These are phyloP conservation scores for Telenomus remus DNA, from an alignment of 1,140 invertebrate species.

Conservation along the genomic window DNA sequence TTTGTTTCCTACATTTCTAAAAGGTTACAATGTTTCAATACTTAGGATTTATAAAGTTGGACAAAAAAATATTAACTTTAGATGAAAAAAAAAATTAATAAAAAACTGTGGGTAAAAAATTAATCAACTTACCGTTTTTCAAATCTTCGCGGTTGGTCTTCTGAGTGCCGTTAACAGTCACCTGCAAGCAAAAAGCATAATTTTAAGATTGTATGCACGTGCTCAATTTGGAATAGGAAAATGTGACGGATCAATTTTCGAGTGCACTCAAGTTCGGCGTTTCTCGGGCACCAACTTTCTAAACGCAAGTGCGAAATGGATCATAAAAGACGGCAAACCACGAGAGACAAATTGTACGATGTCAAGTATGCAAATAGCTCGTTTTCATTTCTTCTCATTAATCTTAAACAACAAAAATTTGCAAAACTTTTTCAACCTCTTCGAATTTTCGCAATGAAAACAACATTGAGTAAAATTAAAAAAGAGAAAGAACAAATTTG, in stretches of 20 bases:
- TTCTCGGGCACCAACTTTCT: constrained; percentile 37
- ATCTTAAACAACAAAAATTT: constrained; percentile 1
- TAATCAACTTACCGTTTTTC: constrained; percentile 48
- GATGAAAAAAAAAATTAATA: neutral
- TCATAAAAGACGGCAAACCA: constrained; percentile 28
- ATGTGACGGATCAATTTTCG: constrained; percentile 42
- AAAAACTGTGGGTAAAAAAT: neutral
- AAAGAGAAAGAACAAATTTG: no score
- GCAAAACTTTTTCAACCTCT: neutral
- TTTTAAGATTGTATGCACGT: neutral
- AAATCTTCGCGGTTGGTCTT: constrained; percentile 42
- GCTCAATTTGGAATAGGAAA: constrained; percentile 17
- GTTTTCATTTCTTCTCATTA: no score
- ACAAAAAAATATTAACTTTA: neutral
- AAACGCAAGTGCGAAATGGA: constrained; percentile 38
- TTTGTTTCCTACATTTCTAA: neutral
- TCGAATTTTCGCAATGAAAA: no score
- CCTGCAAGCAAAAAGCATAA: constrained; percentile 60
- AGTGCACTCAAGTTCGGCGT: constrained; percentile 18
- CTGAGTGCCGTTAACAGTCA: constrained; percentile 65
- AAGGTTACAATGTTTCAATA: no score
- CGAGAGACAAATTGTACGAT: constrained; percentile 32
- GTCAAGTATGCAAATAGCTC: constrained; percentile 12
- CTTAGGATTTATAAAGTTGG: neutral
- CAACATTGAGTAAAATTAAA: no score